Evolutionary conservation across 1,140 invertebrate species (phyloP).

Genomic region (Diplogasteroides magnus): DNA sequence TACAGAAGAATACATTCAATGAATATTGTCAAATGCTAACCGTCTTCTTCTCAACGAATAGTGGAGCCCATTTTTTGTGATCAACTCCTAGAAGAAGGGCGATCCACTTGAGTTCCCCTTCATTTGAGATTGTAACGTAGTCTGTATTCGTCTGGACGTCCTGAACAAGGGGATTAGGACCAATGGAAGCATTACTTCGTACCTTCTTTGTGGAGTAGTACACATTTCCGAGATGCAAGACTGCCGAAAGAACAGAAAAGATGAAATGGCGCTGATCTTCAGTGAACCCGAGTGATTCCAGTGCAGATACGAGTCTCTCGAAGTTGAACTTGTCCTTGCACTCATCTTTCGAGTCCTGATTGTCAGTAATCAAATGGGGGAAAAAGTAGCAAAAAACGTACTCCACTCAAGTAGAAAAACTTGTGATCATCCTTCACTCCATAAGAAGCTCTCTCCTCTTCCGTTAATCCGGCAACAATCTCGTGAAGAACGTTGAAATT

Average conservation of each 20-base stretch:
- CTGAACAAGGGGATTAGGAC: slow-evolving; percentile 4
- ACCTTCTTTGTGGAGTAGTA: slow-evolving; percentile 17
- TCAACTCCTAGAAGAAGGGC: slow-evolving; percentile 20
- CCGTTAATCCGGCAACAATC: slow-evolving; percentile 10
- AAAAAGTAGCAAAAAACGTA: neutral
- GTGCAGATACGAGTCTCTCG: slow-evolving; percentile 4
- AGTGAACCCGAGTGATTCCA: slow-evolving; percentile 17
- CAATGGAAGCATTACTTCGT: too few relatives aligned
- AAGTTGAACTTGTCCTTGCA: slow-evolving; percentile 6
- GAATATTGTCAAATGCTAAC: slow-evolving; percentile 3
- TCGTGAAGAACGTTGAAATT: slow-evolving; percentile 29
- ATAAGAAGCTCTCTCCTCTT: slow-evolving; percentile 5
- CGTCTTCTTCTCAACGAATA: slow-evolving; percentile 12
- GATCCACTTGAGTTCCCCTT: slow-evolving; percentile 20
- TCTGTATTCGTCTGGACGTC: slow-evolving; percentile 5
- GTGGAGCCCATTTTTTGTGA: neutral
- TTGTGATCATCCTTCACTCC: slow-evolving; percentile 18
- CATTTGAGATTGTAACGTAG: slow-evolving; percentile 15
- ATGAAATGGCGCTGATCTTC: slow-evolving; percentile 23
- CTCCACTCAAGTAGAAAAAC: slow-evolving; percentile 28
- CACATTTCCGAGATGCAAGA: slow-evolving; percentile 25
- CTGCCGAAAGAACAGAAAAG: slow-evolving; percentile 14
- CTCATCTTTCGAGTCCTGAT: slow-evolving; percentile 13
- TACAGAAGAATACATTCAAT: slow-evolving; percentile 1
- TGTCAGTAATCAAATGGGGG: neutral